phyloP scores from a whole-genome alignment of 2,888 invertebrate species.

The Eristalis tenax region DNA sequence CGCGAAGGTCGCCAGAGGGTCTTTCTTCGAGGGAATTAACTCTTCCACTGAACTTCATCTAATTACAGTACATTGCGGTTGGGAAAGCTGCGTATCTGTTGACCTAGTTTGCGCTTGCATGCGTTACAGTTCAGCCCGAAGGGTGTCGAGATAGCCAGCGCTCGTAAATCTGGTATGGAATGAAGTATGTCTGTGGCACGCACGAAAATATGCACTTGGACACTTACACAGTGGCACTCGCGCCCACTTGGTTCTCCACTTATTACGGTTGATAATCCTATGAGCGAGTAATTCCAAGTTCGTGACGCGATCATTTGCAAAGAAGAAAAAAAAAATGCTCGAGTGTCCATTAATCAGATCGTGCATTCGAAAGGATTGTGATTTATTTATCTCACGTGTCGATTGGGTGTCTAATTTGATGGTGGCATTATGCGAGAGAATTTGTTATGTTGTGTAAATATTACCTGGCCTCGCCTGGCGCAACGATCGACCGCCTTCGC shows the following conservation, averaged over 20 bases:
- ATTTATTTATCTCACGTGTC: not conserved
- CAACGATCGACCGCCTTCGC: not conserved
- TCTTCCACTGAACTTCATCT: not conserved
- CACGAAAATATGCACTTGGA: not conserved
- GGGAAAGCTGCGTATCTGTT: not conserved
- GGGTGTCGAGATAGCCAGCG: not conserved
- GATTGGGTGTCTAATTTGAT: not conserved
- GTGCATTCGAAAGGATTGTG: not conserved
- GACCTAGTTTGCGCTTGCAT: not conserved
- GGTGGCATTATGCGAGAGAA: not conserved
- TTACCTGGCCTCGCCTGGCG: not conserved
- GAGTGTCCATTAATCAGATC: not conserved
- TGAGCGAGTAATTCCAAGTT: not conserved
- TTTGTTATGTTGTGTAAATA: not conserved
- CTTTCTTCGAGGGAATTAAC: not conserved
- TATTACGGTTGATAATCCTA: not conserved
- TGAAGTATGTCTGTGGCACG: not conserved
- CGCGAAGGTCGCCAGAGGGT: not conserved
- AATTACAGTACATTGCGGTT: not conserved
- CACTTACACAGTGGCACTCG: not conserved
- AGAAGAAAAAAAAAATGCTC: not conserved
- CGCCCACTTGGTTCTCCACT: not conserved
- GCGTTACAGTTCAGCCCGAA: not conserved
- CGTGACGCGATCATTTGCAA: slow-evolving; percentile 1
- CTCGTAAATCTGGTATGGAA: not conserved